Base-by-base conservation (phyloP, 1,140 invertebrate species). In the Sminthurides bifidus region DNA sequence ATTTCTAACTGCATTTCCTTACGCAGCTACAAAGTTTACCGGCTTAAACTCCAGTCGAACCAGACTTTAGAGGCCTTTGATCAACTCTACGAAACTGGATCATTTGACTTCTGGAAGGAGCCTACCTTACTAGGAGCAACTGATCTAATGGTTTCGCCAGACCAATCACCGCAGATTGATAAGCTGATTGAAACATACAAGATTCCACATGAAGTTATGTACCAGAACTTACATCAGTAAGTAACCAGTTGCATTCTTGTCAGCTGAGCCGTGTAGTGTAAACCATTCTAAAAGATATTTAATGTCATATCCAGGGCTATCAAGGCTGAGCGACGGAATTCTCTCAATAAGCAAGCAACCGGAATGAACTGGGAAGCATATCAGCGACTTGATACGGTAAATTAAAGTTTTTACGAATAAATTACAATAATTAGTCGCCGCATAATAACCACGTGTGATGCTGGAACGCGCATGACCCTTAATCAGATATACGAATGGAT, bases 401-500 rank as follows among this genome's bases (percentile, higher is more conserved):
- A 10, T 8, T 43, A 14, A 43, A n/a, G 24, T 46, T 41, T 41
- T 17, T 17, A 41, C n/a, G 17, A 41, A 5, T 41, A 41, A 21
- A 41, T 21, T 6, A 41, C 33, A 17, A 6, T 41, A 41, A 5
- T 41, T n/a, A 41, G 23, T 8, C 23, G 6, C 23, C 38, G 5
- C 38, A 41, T 41, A 8, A 41, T n/a, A n/a, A n/a, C n/a, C n/a
- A n/a, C n/a, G n/a, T n/a, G n/a, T n/a, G n/a, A n/a, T n/a, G n/a
- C n/a, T n/a, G n/a, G n/a, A n/a, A n/a, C n/a, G n/a, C n/a, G n/a
- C 38, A 41, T 41, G 38, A n/a, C 23, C 23, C n/a, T 17, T 41
- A 8, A 41, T 23, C 21, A 56, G 54, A 58, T 58, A 44, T 35
- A 58, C 29, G 37, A 23, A 10, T 58, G 56, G 56, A 58, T 58